phyloP scores from a whole-genome alignment of 2,888 invertebrate genomes.

The Synergus laeviventris region DNA sequence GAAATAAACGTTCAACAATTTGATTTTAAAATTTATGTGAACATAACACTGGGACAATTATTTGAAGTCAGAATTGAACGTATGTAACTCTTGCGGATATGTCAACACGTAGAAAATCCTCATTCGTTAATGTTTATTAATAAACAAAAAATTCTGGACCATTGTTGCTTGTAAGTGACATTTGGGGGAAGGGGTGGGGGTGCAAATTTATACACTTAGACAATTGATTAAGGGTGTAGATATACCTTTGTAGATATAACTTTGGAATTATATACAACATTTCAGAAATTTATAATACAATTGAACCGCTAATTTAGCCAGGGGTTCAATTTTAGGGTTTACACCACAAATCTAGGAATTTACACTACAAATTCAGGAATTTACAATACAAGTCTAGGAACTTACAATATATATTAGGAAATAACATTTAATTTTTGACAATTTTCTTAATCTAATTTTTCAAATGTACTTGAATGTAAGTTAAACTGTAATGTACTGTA shows the following conservation, averaged over 20 bases:
- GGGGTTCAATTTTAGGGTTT: too few relatives aligned
- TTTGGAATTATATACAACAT: too few relatives aligned
- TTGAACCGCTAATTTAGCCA: too few relatives aligned
- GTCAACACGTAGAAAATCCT: slow-evolving; percentile 52
- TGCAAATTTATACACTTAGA: slow-evolving; percentile 49
- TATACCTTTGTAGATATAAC: too few relatives aligned
- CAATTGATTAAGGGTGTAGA: slow-evolving; percentile 45
- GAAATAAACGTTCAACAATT: not conserved
- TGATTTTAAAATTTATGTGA: not conserved
- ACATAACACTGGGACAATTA: slow-evolving; percentile 41
- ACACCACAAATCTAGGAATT: too few relatives aligned
- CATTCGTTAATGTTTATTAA: slow-evolving; percentile 60
- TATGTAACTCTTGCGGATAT: slow-evolving; percentile 47
- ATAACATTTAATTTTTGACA: not conserved
- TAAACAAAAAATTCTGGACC: slow-evolving; percentile 53
- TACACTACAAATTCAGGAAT: too few relatives aligned
- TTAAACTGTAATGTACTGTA: not conserved
- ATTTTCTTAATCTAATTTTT: not conserved
- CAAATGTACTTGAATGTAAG: not conserved
- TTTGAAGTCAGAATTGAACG: slow-evolving; percentile 41
- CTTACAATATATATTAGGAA: not conserved
- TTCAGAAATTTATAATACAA: not conserved
- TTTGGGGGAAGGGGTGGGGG: slow-evolving; percentile 38
- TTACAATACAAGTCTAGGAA: not conserved
- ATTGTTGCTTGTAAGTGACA: slow-evolving; percentile 40